A percentile compares a stretch with the other conserved stretches of the same genome.
phyloP scores from a whole-genome alignment of 2,888 invertebrate species.

The Abrostola tripartita region DNA sequence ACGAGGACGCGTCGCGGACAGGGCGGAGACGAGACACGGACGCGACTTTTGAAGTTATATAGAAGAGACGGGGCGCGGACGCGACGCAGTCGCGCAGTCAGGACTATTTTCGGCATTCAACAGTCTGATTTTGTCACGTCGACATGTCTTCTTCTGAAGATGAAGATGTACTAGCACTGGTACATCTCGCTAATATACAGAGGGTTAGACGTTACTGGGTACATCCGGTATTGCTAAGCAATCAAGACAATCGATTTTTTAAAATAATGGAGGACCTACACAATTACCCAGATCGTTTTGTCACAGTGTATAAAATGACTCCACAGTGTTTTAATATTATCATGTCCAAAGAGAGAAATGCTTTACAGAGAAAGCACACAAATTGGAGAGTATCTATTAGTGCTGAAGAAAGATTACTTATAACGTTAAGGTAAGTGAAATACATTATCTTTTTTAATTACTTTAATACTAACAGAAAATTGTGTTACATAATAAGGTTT shows the following conservation, averaged over 20 bases:
- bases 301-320: slow-evolving; percentile 12
- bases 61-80: too few species aligned
- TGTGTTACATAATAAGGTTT: not conserved
- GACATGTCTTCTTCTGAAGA: slow-evolving; percentile 17
- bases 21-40: too few species aligned
- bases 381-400: slow-evolving; percentile 13
- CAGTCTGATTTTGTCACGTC: slow-evolving; percentile 2
- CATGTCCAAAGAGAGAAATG: slow-evolving; percentile 8
- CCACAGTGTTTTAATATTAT: slow-evolving; percentile 12
- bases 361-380: slow-evolving; percentile 6
- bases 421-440: slow-evolving; percentile 11
- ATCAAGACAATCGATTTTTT: slow-evolving; percentile 9
- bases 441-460: slow-evolving; percentile 8
- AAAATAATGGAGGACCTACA: slow-evolving; percentile 20
- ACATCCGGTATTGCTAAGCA: slow-evolving; percentile 6
- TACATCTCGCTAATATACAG: slow-evolving; percentile 11
- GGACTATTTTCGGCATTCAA: too few species aligned
- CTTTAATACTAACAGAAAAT: not conserved
- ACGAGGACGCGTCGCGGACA: too few species aligned
- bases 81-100: too few species aligned
- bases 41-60: too few species aligned
- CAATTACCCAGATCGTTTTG: slow-evolving; percentile 15
- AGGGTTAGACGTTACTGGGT: slow-evolving; percentile 11
- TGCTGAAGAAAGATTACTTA: slow-evolving; percentile 21
- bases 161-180: slow-evolving; percentile 12